Conservation (phyloP, 2,113 vertebrate genomes). For the Calidris pugnax region DNA sequence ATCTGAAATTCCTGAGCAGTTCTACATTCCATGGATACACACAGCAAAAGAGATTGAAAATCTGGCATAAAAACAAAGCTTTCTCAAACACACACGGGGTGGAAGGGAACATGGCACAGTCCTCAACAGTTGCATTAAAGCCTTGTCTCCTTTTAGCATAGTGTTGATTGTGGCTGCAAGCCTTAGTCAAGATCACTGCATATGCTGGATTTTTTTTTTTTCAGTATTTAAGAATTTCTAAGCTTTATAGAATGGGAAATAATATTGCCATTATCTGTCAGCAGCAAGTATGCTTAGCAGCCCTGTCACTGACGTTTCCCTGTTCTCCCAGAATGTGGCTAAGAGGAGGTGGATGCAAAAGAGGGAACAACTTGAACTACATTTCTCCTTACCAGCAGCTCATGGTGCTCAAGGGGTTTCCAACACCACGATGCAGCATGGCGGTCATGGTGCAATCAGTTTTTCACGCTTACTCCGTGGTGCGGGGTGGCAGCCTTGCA, state of each 20-base stretch:
- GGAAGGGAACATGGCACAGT: background rate
- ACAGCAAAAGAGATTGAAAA: background rate
- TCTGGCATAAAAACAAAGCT: background rate
- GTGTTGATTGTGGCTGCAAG: background rate
- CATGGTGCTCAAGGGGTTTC: background rate
- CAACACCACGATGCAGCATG: background rate
- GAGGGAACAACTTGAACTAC: background rate
- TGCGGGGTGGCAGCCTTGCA: background rate
- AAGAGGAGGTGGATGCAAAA: background rate
- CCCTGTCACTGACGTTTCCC: background rate
- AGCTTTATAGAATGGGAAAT: background rate
- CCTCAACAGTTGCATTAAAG: background rate
- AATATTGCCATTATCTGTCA: background rate
- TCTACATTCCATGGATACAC: background rate
- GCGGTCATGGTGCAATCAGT: background rate
- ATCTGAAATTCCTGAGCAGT: accelerated
- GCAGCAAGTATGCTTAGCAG: background rate
- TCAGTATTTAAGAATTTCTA: background rate
- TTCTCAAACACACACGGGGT: background rate
- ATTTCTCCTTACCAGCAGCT: background rate
- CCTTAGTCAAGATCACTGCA: background rate
- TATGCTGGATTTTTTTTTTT: background rate
- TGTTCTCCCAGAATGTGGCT: accelerated
- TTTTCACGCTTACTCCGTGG: background rate
- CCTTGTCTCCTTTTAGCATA: background rate